Evolutionary conservation across 2,113 vertebrate species (phyloP), one percentile per base, ranked within the genome.

Genomic region (Corvus moneduloides): DNA sequence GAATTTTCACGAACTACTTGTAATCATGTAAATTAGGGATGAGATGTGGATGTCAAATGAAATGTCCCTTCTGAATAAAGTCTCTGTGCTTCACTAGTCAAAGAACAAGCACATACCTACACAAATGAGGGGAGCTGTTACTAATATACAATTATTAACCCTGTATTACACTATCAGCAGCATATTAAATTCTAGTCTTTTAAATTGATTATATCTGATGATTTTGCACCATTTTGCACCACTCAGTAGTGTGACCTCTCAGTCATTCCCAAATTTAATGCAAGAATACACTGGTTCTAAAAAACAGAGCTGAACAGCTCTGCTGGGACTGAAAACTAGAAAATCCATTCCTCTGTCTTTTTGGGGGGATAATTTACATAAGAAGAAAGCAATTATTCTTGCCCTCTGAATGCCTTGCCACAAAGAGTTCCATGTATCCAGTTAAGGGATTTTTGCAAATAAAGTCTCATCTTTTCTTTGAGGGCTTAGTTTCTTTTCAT

Each of bases 1-100:
- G 89, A 96, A 86, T 95, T 96, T 93, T 77, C 79, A 77, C 33
- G 4, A 96, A 94, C 79, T 81, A 84, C 90, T 93, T 86, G 72
- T 90, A 97, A 93, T 95, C 93, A 90, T 56, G 69, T 90, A 94
- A 96, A 96, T 84, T 92, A 96, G 64, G 24, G 63, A 93, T 82
- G 81, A 94, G 78, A 97, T 54, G 52, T 41, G 83, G 81, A 89
- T 90, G 79, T 90, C 84, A 96, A 94, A 75, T 81, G 84, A 95
- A 96, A 96, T 26, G 26, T 74, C 94, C 67, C 63, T 78, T 67
- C 87, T 91, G 91, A 89, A 94, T 80, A 69, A 87, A 85, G 59
- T 44, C 74, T 77, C 37, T 76, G 76, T 94, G 90, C 61, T 95
- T 94, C 79, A 56, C 73, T 94, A 93, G 90, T 73, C 87, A 95